Conservation (phyloP, 2,113 vertebrate species). For the Haemorhous mexicanus region DNA sequence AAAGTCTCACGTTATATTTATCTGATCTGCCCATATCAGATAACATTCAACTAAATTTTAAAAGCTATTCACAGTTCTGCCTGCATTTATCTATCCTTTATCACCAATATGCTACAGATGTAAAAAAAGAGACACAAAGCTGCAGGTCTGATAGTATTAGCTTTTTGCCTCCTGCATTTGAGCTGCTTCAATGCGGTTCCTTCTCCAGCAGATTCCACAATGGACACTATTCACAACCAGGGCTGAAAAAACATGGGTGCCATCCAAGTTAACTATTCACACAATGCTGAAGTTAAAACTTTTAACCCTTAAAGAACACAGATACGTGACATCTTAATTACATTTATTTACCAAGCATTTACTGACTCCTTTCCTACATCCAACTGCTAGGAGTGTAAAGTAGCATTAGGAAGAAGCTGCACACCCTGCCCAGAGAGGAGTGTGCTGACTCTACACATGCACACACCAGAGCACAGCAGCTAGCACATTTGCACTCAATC, state of each 20-base stretch:
- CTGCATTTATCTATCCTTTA: neutral
- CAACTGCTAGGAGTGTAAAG: neutral
- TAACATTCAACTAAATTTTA: neutral
- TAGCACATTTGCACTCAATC: neutral
- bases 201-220: neutral
- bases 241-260: neutral
- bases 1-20: neutral
- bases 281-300: neutral
- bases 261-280: neutral
- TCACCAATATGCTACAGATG: neutral
- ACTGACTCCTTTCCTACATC: neutral
- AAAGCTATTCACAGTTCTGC: neutral
- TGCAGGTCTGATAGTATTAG: neutral
- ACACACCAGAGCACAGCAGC: neutral
- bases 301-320: neutral
- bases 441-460: fast-evolving
- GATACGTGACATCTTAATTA: neutral
- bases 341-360: neutral
- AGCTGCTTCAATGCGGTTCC: neutral
- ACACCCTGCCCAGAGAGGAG: neutral
- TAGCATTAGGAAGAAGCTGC: neutral
- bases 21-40: neutral
- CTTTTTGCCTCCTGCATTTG: neutral
- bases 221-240: neutral
- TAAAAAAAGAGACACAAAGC: neutral